These are phyloP conservation scores for Craterocephalus amniculus DNA, from an alignment of 2,797 vertebrate species.

Conservation along the genomic window DNA sequence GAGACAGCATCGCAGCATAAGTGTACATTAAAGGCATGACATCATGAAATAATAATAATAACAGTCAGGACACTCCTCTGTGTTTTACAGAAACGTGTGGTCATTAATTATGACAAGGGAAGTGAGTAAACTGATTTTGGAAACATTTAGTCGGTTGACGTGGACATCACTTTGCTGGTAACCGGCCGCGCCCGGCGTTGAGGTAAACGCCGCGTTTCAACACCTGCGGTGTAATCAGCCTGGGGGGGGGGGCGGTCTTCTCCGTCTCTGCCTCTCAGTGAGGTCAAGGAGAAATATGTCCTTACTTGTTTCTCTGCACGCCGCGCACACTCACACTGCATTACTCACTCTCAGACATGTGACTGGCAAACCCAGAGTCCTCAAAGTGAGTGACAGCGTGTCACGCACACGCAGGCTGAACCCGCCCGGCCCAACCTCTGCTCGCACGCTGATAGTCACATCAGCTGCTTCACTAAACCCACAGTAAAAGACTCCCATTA, in stretches of 20 bases:
- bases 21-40: neutral
- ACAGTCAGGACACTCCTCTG: neutral
- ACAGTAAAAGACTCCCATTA: slow-evolving; percentile 5
- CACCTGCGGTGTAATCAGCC: slow-evolving; percentile 47
- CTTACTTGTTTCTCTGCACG: slow-evolving; percentile 60
- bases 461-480: slow-evolving; percentile 69
- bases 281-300: slow-evolving; percentile 67
- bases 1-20: neutral
- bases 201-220: slow-evolving; percentile 69
- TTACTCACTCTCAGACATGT: slow-evolving; percentile 77
- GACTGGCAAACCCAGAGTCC: slow-evolving; percentile 64
- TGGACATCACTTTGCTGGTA: slow-evolving; percentile 52
- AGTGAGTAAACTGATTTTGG: slow-evolving; percentile 61
- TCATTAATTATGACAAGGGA: slow-evolving; percentile 43
- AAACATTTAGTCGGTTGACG: slow-evolving; percentile 48
- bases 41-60: neutral
- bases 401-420: slow-evolving; percentile 47
- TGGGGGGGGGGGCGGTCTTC: no score
- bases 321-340: slow-evolving; percentile 34
- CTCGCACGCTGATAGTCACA: slow-evolving; percentile 61
- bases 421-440: slow-evolving; percentile 48
- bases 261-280: slow-evolving; percentile 22
- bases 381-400: slow-evolving; percentile 46
- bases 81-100: slow-evolving; percentile 20
- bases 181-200: slow-evolving; percentile 49